Evolutionary conservation across 2,113 vertebrate species (phyloP).

Genomic region (Thinocorus orbignyianus): DNA sequence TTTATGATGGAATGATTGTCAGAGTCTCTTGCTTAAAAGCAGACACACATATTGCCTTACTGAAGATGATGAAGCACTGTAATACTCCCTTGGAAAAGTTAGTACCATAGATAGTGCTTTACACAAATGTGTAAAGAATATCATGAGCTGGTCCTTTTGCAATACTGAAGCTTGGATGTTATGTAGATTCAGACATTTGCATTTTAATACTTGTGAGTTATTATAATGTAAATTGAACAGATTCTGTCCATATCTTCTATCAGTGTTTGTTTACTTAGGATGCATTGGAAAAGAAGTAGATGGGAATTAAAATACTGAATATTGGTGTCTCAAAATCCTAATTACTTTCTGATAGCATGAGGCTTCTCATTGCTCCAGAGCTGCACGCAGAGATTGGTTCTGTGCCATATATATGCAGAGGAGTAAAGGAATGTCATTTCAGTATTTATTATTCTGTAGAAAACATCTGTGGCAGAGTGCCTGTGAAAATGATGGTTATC

Average conservation of each 20-base stretch:
- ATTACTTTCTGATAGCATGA: neutral
- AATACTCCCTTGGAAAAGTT: neutral
- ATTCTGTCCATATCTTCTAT: neutral
- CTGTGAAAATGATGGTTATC: conserved; percentile 38
- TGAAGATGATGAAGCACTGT: neutral
- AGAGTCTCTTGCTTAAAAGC: neutral
- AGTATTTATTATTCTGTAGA: neutral
- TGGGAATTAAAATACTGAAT: neutral
- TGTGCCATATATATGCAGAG: neutral
- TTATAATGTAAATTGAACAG: neutral
- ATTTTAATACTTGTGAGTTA: conserved; percentile 19
- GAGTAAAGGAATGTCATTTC: neutral
- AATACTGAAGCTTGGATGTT: neutral
- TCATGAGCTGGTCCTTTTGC: neutral
- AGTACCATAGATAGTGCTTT: neutral
- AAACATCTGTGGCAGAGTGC: conserved; percentile 20
- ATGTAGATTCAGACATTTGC: neutral
- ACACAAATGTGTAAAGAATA: neutral
- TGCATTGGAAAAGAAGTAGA: neutral
- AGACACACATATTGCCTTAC: neutral
- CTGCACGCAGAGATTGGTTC: neutral
- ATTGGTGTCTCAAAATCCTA: neutral
- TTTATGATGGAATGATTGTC: neutral
- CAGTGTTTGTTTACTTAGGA: neutral
- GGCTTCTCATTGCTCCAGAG: neutral